Conservation (phyloP, 2,113 vertebrate species). For the Nerophis lumbriciformis region DNA sequence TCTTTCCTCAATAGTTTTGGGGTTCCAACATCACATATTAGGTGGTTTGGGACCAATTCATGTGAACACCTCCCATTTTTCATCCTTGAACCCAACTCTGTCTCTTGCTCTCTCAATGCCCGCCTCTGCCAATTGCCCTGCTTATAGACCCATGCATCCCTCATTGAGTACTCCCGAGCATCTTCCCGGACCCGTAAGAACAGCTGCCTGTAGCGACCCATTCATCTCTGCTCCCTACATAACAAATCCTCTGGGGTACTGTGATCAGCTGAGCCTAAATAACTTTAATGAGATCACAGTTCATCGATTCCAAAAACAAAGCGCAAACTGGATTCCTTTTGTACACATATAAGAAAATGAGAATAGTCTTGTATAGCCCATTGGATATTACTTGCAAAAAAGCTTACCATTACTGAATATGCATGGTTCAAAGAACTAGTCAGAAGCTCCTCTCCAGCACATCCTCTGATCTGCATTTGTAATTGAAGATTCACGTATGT, state of each 20-base stretch:
- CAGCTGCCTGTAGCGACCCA: background rate
- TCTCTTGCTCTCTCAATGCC: slow-evolving; percentile 14
- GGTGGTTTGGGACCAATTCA: slow-evolving; percentile 67
- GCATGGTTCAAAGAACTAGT: too few relatives aligned
- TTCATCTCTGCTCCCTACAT: background rate
- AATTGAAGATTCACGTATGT: too few relatives aligned
- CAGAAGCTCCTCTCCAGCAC: too few relatives aligned
- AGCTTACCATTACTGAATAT: too few relatives aligned
- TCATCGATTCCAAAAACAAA: background rate
- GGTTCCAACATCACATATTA: slow-evolving; percentile 79
- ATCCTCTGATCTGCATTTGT: too few relatives aligned
- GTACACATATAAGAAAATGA: background rate
- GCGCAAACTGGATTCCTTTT: background rate
- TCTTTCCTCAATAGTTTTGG: slow-evolving; percentile 17
- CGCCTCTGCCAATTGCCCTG: background rate
- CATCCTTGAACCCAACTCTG: slow-evolving; percentile 34
- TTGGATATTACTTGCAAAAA: too few relatives aligned
- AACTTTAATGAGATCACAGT: background rate
- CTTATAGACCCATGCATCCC: slow-evolving; percentile 10
- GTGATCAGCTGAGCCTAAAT: background rate
- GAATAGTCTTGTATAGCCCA: too few relatives aligned
- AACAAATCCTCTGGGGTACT: background rate
- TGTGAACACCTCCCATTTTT: slow-evolving; percentile 7
- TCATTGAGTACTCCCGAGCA: slow-evolving; percentile 2
- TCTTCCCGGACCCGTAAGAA: background rate